Conservation (phyloP, 2,888 invertebrate genomes). For the Eilema depressum region DNA sequence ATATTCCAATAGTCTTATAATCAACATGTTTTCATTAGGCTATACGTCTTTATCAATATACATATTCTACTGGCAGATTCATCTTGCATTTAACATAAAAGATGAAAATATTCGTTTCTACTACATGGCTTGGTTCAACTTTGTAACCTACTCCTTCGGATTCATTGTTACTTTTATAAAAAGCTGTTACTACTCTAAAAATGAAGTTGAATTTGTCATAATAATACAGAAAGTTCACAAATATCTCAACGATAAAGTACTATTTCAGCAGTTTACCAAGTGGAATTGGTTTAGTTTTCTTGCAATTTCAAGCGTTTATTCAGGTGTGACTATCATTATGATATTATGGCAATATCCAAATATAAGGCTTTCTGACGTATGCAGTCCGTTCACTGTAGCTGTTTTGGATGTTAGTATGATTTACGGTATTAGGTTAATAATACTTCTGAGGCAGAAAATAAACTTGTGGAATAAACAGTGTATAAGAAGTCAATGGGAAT, state of each 20-base stretch:
- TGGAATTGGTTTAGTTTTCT: conserved; percentile 13
- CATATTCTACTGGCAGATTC: background rate
- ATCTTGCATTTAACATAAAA: background rate
- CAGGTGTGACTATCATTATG: background rate
- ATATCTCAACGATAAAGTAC: conserved; percentile 9
- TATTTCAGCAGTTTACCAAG: background rate
- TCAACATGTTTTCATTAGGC: conserved; percentile 6
- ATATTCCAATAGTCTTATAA: conserved; percentile 20
- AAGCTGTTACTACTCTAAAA: background rate
- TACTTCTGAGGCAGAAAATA: conserved; percentile 27
- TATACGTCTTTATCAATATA: background rate
- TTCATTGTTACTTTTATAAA: conserved; percentile 14
- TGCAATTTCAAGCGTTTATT: background rate
- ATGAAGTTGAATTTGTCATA: conserved; percentile 20
- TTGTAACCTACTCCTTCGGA: conserved; percentile 4
- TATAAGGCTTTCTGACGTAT: background rate
- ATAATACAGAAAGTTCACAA: conserved; percentile 25
- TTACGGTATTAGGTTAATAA: conserved; percentile 19
- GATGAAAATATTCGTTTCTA: background rate
- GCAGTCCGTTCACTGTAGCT: background rate
- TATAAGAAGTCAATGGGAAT: background rate
- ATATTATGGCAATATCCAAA: background rate
- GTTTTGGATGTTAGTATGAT: conserved; percentile 23
- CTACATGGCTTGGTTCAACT: background rate
- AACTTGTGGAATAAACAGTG: conserved; percentile 26